Evolutionary conservation across 2,113 vertebrate genomes (phyloP).

Genomic region (Fregata magnificens): DNA sequence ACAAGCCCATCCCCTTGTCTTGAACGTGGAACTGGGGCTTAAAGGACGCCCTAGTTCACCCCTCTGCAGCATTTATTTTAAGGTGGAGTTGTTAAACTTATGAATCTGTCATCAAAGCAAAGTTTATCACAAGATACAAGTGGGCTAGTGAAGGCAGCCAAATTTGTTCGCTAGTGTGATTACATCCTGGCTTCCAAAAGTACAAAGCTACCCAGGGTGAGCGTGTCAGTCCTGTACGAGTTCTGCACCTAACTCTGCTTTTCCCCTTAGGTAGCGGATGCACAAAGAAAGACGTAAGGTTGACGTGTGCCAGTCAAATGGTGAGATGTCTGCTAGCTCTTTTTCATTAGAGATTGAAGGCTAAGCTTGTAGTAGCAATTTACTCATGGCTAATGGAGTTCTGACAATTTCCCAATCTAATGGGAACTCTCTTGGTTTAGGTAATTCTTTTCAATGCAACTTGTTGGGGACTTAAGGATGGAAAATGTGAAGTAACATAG

Average conservation of each 20-base stretch:
- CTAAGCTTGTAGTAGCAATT: not conserved
- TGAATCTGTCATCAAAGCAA: constrained; percentile 32
- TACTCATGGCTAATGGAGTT: not conserved
- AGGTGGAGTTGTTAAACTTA: not conserved
- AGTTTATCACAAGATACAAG: not conserved
- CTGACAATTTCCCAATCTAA: not conserved
- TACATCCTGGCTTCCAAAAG: not conserved
- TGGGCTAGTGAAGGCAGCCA: not conserved
- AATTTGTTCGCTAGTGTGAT: accelerated
- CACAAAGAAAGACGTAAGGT: accelerated
- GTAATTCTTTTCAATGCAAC: accelerated
- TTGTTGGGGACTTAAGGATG: not conserved
- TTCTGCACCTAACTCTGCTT: not conserved
- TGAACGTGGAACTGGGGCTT: constrained; percentile 12
- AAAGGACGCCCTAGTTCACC: not conserved
- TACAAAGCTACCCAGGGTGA: not conserved
- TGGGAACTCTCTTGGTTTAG: not conserved
- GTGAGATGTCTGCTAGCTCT: not conserved
- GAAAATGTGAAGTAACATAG: not conserved
- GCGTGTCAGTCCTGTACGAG: accelerated
- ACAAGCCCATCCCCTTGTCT: constrained; percentile 52
- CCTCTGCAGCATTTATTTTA: not conserved
- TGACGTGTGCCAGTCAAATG: accelerated
- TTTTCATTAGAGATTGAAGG: not conserved
- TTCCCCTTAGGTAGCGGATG: not conserved